phyloP scores from a whole-genome alignment of 2,113 vertebrate genomes.

The Empidonax alnorum region DNA sequence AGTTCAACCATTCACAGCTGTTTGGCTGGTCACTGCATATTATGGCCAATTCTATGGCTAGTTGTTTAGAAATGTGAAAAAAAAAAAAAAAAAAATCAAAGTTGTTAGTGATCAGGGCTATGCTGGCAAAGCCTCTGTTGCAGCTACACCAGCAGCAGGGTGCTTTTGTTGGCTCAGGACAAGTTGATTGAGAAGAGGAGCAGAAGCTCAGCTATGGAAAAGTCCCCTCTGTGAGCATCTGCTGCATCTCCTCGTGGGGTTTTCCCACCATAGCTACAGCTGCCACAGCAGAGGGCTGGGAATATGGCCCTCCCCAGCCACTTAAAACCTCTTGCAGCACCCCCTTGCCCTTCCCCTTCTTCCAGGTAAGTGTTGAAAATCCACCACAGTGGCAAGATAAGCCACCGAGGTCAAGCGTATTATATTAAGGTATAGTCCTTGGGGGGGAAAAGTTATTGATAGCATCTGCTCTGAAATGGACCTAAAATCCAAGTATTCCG shows the following conservation, averaged over 20 bases:
- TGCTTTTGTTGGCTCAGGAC: background rate
- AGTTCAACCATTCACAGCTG: background rate
- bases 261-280: background rate
- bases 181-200: background rate
- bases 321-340: background rate
- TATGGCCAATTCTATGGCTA: background rate
- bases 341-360: background rate
- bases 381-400: background rate
- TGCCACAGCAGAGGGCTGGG: background rate
- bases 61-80: background rate
- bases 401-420: background rate
- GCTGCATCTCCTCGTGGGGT: background rate
- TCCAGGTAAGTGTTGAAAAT: background rate
- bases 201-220: fast-evolving
- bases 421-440: background rate
- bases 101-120: background rate
- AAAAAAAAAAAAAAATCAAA: background rate
- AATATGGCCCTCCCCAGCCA: background rate
- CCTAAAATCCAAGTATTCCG: background rate
- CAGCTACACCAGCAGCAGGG: background rate
- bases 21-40: background rate
- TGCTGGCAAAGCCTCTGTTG: background rate
- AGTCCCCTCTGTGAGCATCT: background rate
- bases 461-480: background rate
- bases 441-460: background rate